These are phyloP conservation scores for Pristionchus fissidentatus DNA, from an alignment of 2,888 invertebrate genomes.

Conservation along the genomic window DNA sequence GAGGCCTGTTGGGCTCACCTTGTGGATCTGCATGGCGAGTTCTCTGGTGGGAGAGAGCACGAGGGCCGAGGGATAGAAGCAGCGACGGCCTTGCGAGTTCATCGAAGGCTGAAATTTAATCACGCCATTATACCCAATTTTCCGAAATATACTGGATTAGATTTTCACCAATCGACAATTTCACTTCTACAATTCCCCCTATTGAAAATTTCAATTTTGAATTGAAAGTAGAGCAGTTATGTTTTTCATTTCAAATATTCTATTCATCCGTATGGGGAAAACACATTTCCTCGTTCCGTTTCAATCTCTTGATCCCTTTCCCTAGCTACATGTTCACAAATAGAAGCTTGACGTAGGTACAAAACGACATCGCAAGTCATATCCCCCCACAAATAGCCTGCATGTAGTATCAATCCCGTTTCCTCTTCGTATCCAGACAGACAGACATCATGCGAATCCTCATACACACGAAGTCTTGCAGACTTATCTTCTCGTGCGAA, in stretches of 20 bases:
- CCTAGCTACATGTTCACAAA: background rate
- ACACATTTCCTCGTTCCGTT: background rate
- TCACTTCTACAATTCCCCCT: background rate
- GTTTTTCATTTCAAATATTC: too few relatives aligned
- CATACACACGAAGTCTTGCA: too few relatives aligned
- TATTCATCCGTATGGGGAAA: too few relatives aligned
- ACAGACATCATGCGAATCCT: too few relatives aligned
- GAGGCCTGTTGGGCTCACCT: slow-evolving; percentile 76
- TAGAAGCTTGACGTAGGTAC: slow-evolving; percentile 9
- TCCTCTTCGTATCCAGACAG: background rate
- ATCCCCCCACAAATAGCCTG: background rate
- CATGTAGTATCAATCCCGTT: background rate
- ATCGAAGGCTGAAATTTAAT: slow-evolving; percentile 62
- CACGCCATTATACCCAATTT: too few relatives aligned
- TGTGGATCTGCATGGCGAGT: slow-evolving; percentile 86
- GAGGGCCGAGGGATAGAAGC: slow-evolving; percentile 94
- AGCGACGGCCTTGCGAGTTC: slow-evolving; percentile 82
- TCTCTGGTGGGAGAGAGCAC: slow-evolving; percentile 98
- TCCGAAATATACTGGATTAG: background rate
- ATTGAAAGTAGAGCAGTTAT: too few relatives aligned
- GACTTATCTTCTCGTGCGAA: too few relatives aligned
- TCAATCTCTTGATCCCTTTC: slow-evolving; percentile 3
- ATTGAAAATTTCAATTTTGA: too few relatives aligned
- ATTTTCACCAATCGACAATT: background rate
- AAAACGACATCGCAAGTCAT: background rate